Evolutionary conservation across 2,888 invertebrate species (phyloP).

Genomic region (Folsomia candida): DNA sequence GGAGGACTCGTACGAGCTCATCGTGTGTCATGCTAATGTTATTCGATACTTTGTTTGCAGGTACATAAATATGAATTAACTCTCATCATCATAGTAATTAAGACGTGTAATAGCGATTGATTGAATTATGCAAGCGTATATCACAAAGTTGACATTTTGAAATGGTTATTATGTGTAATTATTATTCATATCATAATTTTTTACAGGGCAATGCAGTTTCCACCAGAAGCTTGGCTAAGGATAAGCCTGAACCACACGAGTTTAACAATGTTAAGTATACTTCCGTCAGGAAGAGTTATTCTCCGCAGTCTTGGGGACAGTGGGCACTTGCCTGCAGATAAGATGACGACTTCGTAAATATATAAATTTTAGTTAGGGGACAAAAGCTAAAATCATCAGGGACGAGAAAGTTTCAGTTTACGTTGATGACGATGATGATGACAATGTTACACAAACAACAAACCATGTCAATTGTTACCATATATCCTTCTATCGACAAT

Average conservation of each 20-base stretch:
- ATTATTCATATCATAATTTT: not conserved
- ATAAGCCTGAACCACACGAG: slow-evolving; percentile 88
- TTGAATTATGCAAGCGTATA: too few species aligned
- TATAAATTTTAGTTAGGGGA: slow-evolving; percentile 3
- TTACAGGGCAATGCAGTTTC: slow-evolving; percentile 87
- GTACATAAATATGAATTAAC: too few species aligned
- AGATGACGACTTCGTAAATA: slow-evolving; percentile 55
- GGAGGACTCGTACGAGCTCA: slow-evolving; percentile 78
- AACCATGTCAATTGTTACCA: too few species aligned
- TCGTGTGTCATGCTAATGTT: slow-evolving; percentile 97
- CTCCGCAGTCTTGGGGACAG: slow-evolving; percentile 80
- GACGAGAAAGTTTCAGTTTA: too few species aligned
- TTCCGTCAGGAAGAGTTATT: slow-evolving; percentile 67
- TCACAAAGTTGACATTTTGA: too few species aligned
- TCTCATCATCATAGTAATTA: not conserved
- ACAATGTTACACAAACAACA: too few species aligned
- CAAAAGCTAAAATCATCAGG: too few species aligned
- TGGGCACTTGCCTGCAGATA: slow-evolving; percentile 80
- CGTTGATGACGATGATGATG: too few species aligned
- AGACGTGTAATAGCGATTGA: not conserved
- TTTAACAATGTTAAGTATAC: slow-evolving; percentile 77
- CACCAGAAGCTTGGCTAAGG: slow-evolving; percentile 94
- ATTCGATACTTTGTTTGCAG: slow-evolving; percentile 92
- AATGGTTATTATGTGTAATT: not conserved
- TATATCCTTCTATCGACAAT: too few species aligned